Percentiles rank a stretch among this genome's conserved stretches.
Conservation (phyloP, 2,113 vertebrate genomes). For the Neogobius melanostomus region DNA sequence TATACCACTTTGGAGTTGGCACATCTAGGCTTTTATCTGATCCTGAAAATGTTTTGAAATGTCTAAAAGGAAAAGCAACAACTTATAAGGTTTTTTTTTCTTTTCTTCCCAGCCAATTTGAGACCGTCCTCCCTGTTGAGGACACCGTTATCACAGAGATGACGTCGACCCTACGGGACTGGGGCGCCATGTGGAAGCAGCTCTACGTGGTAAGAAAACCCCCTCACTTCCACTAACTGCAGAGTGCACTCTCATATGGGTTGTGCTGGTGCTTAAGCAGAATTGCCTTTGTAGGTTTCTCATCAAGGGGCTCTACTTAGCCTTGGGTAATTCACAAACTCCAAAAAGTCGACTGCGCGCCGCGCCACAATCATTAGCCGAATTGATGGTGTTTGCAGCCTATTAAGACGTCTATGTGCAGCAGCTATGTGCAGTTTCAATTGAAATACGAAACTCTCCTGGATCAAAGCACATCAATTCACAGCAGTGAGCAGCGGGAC, state of each 20-base stretch:
- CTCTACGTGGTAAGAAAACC: slow-evolving; percentile 89
- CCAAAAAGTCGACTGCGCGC: slow-evolving; percentile 23
- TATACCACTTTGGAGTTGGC: background rate
- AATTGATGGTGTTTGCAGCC: slow-evolving; percentile 57
- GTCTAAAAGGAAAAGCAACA: background rate
- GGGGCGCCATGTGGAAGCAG: slow-evolving; percentile 98
- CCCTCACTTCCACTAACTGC: slow-evolving; percentile 9
- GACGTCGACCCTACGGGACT: slow-evolving; percentile 96
- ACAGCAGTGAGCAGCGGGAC: slow-evolving; percentile 55
- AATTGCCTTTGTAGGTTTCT: slow-evolving; percentile 15
- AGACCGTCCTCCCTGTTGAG: slow-evolving; percentile 94
- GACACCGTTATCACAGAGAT: slow-evolving; percentile 99
- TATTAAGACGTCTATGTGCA: slow-evolving; percentile 37
- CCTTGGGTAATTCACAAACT: slow-evolving; percentile 22
- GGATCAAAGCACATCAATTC: slow-evolving; percentile 53
- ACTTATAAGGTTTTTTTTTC: background rate
- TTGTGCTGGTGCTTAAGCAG: background rate
- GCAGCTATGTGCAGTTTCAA: slow-evolving; percentile 59
- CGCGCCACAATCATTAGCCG: slow-evolving; percentile 43
- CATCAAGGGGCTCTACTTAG: slow-evolving; percentile 24
- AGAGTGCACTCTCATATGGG: slow-evolving; percentile 11
- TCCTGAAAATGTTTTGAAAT: too few species aligned
- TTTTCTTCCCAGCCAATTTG: slow-evolving; percentile 86
- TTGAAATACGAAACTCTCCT: slow-evolving; percentile 45
- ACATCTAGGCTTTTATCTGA: too few species aligned